Conservation (phyloP, 2,888 invertebrate genomes). For the Watsonalla binaria region DNA sequence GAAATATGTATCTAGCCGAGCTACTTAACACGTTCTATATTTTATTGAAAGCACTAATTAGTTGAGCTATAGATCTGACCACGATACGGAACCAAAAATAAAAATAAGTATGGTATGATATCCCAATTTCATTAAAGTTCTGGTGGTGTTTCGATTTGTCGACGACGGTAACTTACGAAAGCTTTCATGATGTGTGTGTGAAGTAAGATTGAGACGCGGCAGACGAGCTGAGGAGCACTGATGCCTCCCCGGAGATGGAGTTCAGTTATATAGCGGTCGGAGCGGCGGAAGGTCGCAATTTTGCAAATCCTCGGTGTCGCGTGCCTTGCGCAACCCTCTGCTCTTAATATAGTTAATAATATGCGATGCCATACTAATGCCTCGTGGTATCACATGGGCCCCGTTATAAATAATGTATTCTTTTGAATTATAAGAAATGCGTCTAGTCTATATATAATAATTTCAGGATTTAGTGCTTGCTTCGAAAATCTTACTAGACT, state of each 20-base stretch:
- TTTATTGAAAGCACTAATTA: too few relatives aligned
- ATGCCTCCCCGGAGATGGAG: slow-evolving; percentile 10
- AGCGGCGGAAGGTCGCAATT: slow-evolving; percentile 18
- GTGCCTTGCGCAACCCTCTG: slow-evolving; percentile 19
- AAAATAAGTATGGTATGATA: too few relatives aligned
- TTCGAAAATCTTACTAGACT: not conserved
- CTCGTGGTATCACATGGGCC: not conserved
- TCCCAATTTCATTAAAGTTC: too few relatives aligned
- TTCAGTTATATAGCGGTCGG: slow-evolving; percentile 21
- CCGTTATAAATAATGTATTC: not conserved
- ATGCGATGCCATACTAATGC: slow-evolving; percentile 1
- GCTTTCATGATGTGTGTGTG: slow-evolving; percentile 28
- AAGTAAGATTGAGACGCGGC: not conserved
- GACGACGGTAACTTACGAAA: slow-evolving; percentile 29
- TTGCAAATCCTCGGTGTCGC: slow-evolving; percentile 17
- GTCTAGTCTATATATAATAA: not conserved
- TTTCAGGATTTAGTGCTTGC: not conserved
- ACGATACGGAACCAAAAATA: too few relatives aligned
- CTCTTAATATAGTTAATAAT: slow-evolving; percentile 16
- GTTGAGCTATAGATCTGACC: too few relatives aligned
- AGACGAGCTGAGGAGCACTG: slow-evolving; percentile 15
- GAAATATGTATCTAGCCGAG: too few relatives aligned
- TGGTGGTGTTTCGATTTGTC: too few relatives aligned
- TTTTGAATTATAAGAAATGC: not conserved
- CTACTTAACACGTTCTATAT: too few relatives aligned